Evolutionary conservation across 2,888 invertebrate genomes (phyloP).

Genomic region (Eurois occulta): DNA sequence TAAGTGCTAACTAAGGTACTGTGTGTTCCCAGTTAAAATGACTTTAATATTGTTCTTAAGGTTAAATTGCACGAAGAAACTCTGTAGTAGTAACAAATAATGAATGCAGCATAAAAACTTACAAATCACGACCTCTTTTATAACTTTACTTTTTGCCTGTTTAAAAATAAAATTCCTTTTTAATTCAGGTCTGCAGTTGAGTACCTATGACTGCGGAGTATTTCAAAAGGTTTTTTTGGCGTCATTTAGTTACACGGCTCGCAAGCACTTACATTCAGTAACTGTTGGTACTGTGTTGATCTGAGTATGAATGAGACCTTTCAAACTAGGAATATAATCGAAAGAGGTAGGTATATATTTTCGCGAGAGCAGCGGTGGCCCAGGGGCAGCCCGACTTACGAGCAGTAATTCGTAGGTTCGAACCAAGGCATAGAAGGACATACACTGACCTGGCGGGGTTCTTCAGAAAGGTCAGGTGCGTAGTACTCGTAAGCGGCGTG

Average conservation of each 20-base stretch:
- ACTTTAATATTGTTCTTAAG: background rate
- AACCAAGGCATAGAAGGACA: too few relatives aligned
- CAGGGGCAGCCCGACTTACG: too few relatives aligned
- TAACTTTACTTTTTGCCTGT: conserved; percentile 7
- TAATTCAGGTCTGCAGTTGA: conserved; percentile 46
- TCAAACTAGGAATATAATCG: background rate
- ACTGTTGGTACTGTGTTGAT: conserved; percentile 3
- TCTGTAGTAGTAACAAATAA: background rate
- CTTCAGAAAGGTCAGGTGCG: too few relatives aligned
- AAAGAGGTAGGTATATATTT: background rate
- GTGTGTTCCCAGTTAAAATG: background rate
- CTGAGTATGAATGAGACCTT: background rate
- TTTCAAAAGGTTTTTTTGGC: conserved; percentile 59
- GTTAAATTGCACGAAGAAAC: background rate
- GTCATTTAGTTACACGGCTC: conserved; percentile 48
- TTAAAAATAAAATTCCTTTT: conserved; percentile 49
- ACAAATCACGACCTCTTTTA: conserved; percentile 24
- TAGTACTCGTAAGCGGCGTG: too few relatives aligned
- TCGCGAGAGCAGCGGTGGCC: background rate
- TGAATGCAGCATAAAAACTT: conserved; percentile 25
- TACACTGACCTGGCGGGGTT: too few relatives aligned
- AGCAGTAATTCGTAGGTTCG: too few relatives aligned
- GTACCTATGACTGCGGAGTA: conserved; percentile 40
- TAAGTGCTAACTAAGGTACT: background rate
- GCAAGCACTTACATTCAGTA: conserved; percentile 33